These are phyloP conservation scores for Lordiphosa fenestrarum DNA, from an alignment of 2,888 invertebrate genomes.

Conservation along the genomic window DNA sequence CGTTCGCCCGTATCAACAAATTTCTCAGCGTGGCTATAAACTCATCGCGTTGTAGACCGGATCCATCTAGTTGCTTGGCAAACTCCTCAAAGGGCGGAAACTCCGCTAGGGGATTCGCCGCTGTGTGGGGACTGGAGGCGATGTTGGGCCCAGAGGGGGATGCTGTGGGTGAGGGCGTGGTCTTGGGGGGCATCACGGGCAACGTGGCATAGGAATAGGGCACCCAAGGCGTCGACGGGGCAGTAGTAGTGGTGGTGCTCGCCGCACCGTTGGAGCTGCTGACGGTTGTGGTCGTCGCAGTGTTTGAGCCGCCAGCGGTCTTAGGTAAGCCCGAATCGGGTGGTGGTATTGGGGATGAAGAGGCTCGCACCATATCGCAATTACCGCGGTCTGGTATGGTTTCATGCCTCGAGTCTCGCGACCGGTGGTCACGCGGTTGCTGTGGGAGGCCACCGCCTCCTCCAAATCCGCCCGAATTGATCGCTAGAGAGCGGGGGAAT, in stretches of 20 bases:
- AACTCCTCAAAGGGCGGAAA: conserved; percentile 35
- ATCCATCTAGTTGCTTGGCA: conserved; percentile 27
- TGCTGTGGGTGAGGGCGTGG: not conserved
- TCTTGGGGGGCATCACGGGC: not conserved
- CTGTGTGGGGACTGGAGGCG: too few species aligned
- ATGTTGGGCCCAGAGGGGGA: not conserved
- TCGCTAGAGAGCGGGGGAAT: too few species aligned
- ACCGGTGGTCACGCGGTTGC: too few species aligned
- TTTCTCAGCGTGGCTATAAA: conserved; percentile 49
- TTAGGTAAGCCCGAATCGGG: too few species aligned
- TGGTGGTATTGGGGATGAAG: too few species aligned
- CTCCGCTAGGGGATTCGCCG: not conserved
- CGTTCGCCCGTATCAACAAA: conserved; percentile 50
- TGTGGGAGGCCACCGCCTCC: too few species aligned
- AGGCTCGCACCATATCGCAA: too few species aligned
- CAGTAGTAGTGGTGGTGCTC: not conserved
- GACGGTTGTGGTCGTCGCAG: not conserved
- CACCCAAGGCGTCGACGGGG: not conserved
- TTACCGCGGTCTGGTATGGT: too few species aligned
- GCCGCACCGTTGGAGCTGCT: too few species aligned
- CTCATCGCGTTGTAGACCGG: conserved; percentile 39
- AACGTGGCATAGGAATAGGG: conserved; percentile 8
- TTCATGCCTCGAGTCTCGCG: too few species aligned
- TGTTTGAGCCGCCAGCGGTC: too few species aligned
- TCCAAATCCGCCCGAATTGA: too few species aligned